Evolutionary conservation across 2,888 invertebrate species (phyloP), one percentile per base, ranked within the genome.

Genomic region (Eilema sororculum): DNA sequence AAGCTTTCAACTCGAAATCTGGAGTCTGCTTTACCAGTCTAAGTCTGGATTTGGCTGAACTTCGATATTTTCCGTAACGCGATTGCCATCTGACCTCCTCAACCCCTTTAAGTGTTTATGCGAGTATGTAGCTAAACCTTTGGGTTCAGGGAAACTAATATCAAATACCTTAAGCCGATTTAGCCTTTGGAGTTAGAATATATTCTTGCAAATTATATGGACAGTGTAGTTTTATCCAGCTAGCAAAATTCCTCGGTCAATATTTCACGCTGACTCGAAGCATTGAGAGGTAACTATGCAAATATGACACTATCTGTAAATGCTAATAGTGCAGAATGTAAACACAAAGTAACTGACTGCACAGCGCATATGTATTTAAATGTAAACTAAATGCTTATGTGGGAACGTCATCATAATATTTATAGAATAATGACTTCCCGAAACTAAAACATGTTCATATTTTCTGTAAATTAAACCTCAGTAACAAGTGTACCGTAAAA

Each of bases 211-310:
- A 56, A 65, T 13, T 56, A 60, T 30, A 33, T 30, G 56, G 64
- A 56, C 30, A 56, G 22, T 12, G n/a, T n/a, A 65, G 24, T 46
- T 52, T 13, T n/a, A 28, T 13, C 10, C n/a, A 73, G 69, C 78
- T 64, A 77, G 78, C 77, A 72, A 79, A 80, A 80, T 81, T 71
- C 77, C 69, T 72, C 74, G 46, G 68, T 80, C 72, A 72, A 65
- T 77, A 68, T 68, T 81, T 81, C 73, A 77, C 62, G 68, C 68
- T 67, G 68, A 74, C 65, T 73, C 61, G 61, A 71, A 28, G 58
- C n/a, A 30, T 67, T 22, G n/a, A 60, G n/a, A 66, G 13, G 64
- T 67, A 70, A 67, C 71, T 73, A 73, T 72, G 69, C 69, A 59
- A 73, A 73, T 67, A 56, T 68, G 66, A 70, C 57, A 66, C 60